Conservation (phyloP, 2,113 vertebrate genomes). For the Lophochroa leadbeateri region DNA sequence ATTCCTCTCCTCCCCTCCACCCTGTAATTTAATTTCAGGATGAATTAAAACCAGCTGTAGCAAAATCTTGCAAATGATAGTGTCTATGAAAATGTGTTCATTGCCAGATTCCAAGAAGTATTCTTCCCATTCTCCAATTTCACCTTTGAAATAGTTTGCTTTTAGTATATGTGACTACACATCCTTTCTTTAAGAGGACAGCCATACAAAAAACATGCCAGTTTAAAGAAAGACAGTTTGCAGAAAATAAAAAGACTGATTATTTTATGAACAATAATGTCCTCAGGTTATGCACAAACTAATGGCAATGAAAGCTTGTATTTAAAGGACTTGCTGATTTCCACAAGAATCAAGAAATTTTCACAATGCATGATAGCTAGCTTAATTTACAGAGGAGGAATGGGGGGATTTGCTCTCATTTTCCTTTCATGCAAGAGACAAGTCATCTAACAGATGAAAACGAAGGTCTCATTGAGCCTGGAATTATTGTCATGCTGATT, state of each 20-base stretch:
- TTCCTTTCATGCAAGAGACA: not conserved
- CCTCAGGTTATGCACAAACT: not conserved
- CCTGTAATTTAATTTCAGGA: conserved; percentile 52
- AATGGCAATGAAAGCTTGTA: not conserved
- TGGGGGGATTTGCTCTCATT: not conserved
- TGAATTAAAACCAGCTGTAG: conserved; percentile 47
- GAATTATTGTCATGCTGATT: not conserved
- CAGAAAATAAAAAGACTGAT: not conserved
- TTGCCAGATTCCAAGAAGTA: conserved; percentile 9
- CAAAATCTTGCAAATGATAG: conserved; percentile 34
- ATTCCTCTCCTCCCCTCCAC: not conserved
- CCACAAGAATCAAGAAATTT: not conserved
- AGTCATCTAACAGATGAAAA: not conserved
- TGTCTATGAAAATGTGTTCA: conserved; percentile 11
- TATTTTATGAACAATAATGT: not conserved
- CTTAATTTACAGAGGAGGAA: not conserved
- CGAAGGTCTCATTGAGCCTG: not conserved
- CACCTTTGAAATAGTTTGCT: not conserved
- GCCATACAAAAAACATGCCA: not conserved
- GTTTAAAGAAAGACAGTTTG: not conserved
- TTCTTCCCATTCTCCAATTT: conserved; percentile 26
- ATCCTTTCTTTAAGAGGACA: not conserved
- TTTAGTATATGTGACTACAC: not conserved
- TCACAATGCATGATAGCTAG: not conserved
- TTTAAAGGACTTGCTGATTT: not conserved